Evolutionary conservation across 2,888 invertebrate genomes (phyloP).

Genomic region (Drosophila rubida): DNA sequence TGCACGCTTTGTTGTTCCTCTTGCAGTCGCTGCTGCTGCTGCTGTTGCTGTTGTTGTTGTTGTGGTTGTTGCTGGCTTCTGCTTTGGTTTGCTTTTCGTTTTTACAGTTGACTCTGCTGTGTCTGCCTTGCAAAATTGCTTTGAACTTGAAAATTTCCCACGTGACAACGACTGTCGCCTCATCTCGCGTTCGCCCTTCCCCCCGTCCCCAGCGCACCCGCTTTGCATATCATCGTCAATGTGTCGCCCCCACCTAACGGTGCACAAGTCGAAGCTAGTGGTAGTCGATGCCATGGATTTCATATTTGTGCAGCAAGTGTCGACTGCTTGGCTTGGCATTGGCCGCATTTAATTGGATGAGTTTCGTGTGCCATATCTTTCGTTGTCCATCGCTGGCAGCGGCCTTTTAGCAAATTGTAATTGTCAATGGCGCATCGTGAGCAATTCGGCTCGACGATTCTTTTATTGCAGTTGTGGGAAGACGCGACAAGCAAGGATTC

Average conservation of each 20-base stretch:
- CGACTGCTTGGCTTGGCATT: constrained; percentile 29
- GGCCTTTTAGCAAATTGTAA: constrained; percentile 54
- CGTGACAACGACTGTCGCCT: constrained; percentile 66
- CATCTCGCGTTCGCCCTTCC: background rate
- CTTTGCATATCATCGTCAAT: constrained; percentile 70
- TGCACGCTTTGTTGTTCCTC: constrained; percentile 68
- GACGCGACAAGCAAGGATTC: background rate
- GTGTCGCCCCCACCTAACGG: constrained; percentile 49
- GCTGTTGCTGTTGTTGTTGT: constrained; percentile 1
- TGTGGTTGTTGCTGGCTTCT: constrained; percentile 37
- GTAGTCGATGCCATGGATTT: constrained; percentile 26
- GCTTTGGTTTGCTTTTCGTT: constrained; percentile 38
- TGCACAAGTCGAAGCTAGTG: constrained; percentile 4
- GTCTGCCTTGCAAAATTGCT: constrained; percentile 73
- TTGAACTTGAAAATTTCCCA: constrained; percentile 81
- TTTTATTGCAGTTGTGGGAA: constrained; percentile 53
- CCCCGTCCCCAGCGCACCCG: background rate
- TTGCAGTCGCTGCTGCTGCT: constrained; percentile 5
- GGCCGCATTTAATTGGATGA: constrained; percentile 57
- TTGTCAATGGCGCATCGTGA: constrained; percentile 49
- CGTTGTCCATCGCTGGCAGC: constrained; percentile 31
- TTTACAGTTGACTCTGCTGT: constrained; percentile 67
- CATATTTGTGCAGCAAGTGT: constrained; percentile 55
- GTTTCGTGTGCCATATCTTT: constrained; percentile 57
- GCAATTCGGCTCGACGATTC: constrained; percentile 20